Evolutionary conservation across 2,888 invertebrate genomes (phyloP), one percentile per base, ranked within the genome.

Genomic region (Campopleginae sp.): DNA sequence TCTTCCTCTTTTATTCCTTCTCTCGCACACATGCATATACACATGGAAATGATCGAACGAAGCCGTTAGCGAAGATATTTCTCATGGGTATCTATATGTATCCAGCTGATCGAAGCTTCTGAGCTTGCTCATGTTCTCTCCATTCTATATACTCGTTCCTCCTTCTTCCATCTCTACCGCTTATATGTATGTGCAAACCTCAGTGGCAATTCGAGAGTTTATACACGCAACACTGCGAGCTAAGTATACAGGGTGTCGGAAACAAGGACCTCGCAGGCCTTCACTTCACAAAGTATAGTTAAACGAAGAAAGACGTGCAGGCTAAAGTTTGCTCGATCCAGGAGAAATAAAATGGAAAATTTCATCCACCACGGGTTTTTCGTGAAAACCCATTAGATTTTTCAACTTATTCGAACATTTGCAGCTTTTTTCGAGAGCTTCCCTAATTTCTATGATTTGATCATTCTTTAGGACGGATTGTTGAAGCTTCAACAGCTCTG

Each of bases 51-150:
- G 77, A 83, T 83, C 80, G 86, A 86, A 80, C 48, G 63, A 74
- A 80, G 83, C 86, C 86, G 83, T 86, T 86, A 83, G 77, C 80
- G 83, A 63, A 80, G 63, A 83, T 86, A 86, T 83, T 86, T 86
- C 83, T 86, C 86, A 83, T 82, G 76, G 79, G 17, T 70, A 51
- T 23, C 19, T 23, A 23, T 27, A 27, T 27, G 14, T 58, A 58
- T 66, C 27, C 66, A 27, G 66, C 44, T 74, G 72, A 48, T 44
- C 48, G 68, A 61, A 74, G 68, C 76, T 66, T 72, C 72, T 68
- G 80, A 70, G 75, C 75, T 76, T 72, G 81, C 81, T 61, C 44
- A 72, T 54, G 54, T 80, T 71, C 61, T 58, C 23, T 38, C 23
- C 23, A 63, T 38, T 46, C 42, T 66, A 8, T 66, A 8, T 33